phyloP scores from a whole-genome alignment of 1,140 invertebrate genomes.

The Aphelinus certus region DNA sequence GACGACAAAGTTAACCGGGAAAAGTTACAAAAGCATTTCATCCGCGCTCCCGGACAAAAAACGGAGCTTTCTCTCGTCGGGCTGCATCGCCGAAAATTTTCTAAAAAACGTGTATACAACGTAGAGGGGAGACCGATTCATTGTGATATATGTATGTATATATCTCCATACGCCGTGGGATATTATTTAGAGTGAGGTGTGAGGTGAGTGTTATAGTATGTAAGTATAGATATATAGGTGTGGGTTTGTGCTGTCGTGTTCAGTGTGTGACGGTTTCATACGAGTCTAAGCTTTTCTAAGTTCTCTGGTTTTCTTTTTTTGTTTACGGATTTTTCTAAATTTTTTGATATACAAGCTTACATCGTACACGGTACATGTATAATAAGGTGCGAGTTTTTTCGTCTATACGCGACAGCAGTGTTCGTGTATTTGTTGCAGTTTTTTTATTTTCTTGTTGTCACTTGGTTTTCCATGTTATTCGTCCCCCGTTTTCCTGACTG shows the following conservation, averaged over 20 bases:
- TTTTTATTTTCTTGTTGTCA: constrained; percentile 20
- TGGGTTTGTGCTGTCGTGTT: constrained; percentile 30
- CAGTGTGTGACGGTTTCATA: constrained; percentile 35
- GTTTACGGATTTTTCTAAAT: constrained; percentile 27
- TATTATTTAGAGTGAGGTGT: no score
- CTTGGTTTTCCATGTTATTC: constrained; percentile 19
- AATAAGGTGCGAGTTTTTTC: constrained; percentile 37
- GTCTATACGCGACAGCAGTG: constrained; percentile 29
- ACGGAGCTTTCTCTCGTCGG: constrained; percentile 5
- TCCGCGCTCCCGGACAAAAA: not conserved
- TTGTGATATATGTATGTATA: constrained; percentile 1
- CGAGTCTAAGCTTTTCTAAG: constrained; percentile 16
- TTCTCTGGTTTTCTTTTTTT: constrained; percentile 26
- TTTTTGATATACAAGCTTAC: constrained; percentile 28
- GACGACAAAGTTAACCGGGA: no score
- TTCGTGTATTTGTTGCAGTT: constrained; percentile 16
- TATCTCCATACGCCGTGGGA: not conserved
- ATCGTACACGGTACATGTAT: constrained; percentile 37
- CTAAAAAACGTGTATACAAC: constrained; percentile 2
- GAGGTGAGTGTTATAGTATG: not conserved
- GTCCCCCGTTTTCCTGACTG: constrained; percentile 6
- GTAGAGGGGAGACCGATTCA: not conserved
- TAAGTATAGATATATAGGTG: constrained; percentile 21
- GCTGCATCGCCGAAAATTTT: not conserved
- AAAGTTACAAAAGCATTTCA: no score